Evolutionary conservation across 2,888 invertebrate genomes (phyloP), one percentile per base, ranked within the genome.

Genomic region (Linnaemya vulpina): DNA sequence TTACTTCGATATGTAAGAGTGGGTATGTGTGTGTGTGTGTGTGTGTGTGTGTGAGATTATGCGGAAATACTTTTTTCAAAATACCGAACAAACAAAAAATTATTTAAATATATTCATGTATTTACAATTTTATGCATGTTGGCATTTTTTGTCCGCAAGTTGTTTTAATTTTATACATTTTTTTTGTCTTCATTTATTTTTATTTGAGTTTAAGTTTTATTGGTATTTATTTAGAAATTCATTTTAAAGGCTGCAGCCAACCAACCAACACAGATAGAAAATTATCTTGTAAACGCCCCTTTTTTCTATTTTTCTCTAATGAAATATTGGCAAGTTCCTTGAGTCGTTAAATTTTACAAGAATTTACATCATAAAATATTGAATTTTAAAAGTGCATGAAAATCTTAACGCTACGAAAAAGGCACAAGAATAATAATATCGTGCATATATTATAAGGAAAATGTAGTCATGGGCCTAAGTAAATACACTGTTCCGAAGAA

Each of bases 41-140:
- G 13, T 22, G n/a, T 5, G 2, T 58, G 60, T 17, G 25, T 55
- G 38, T 30, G 49, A 60, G 43, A 67, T 74, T 82, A 85, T 82
- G 85, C 85, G 85, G 85, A 85, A 85, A 85, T 85, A 75, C 78
- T 70, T 38, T 53, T 70, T 70, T 65, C 63, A 67, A 82, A 79
- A 84, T 74, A 80, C 60, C 76, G 58, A 65, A 63, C 46, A 65
- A 51, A 78, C 38, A 55, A 53, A 81, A 84, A 81, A 70, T 83
- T 83, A 83, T 86, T 83, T 65, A 68, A 83, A 80, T 79, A 15
- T 83, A 78, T 82, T 76, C 75, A 80, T 80, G 67, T 67, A 68
- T 51, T 55, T 63, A 49, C 17, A 25, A 49, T 38, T 53, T 55
- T 22, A 25, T 71, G 35, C 30, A 17, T 4, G 22, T 40, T 25